Conservation (phyloP, 2,888 invertebrate genomes). For the Andrena dorsata region DNA sequence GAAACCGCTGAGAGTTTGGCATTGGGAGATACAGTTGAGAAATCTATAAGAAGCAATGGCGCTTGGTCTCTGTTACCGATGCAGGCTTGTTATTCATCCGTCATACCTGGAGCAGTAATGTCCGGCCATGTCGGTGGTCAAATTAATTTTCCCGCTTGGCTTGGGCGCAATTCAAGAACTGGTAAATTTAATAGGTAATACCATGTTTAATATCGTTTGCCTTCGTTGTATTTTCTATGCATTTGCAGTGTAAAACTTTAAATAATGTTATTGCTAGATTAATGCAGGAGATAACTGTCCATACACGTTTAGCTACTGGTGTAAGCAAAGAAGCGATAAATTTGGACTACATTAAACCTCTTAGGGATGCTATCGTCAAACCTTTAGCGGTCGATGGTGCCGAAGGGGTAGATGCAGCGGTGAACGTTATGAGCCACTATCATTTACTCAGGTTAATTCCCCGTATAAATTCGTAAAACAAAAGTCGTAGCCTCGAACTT, state of each 20-base stretch:
- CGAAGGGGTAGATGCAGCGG: slow-evolving; percentile 90
- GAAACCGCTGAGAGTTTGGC: slow-evolving; percentile 94
- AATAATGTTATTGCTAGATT: slow-evolving; percentile 68
- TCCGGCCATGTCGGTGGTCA: slow-evolving; percentile 92
- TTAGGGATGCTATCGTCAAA: slow-evolving; percentile 91
- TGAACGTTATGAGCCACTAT: slow-evolving; percentile 93
- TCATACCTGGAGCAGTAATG: slow-evolving; percentile 95
- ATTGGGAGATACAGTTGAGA: slow-evolving; percentile 94
- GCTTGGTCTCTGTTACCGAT: slow-evolving; percentile 95
- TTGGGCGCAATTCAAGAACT: slow-evolving; percentile 96
- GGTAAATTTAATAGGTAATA: slow-evolving; percentile 92
- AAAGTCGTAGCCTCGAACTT: not conserved
- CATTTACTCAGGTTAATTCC: slow-evolving; percentile 86
- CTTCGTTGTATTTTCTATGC: not conserved
- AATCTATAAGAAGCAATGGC: slow-evolving; percentile 91
- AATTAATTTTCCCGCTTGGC: slow-evolving; percentile 97
- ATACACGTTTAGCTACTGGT: slow-evolving; percentile 79
- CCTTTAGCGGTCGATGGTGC: slow-evolving; percentile 90
- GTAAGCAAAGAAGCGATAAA: slow-evolving; percentile 92
- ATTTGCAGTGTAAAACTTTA: slow-evolving; percentile 11
- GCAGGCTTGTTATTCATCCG: slow-evolving; percentile 95
- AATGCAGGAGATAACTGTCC: slow-evolving; percentile 81
- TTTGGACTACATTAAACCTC: slow-evolving; percentile 94
- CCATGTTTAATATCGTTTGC: not conserved
- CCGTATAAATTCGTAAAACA: slow-evolving; percentile 14